Base-by-base conservation (phyloP, 2,888 invertebrate genomes). In the Idaea aversata region DNA sequence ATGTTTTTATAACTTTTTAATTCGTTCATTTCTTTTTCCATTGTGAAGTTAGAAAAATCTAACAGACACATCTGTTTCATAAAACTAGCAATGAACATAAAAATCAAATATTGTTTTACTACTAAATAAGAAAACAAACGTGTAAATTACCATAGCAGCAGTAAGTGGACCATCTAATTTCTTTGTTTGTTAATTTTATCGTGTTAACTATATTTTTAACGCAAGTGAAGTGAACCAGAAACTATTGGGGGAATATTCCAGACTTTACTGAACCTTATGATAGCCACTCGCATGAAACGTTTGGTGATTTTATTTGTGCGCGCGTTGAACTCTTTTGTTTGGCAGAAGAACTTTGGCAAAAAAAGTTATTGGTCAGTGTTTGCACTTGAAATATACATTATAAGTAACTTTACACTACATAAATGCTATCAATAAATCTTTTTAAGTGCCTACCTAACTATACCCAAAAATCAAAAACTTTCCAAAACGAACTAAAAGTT, bases 401-500 rank as follows among this genome's bases (percentile, higher is more conserved):
- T 25, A 25, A 25, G 25, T 25, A 25, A 25, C 25, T 25, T 25
- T 25, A 25, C 3, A 25, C 25, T 25, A 25, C 25, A 25, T n/a
- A n/a, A n/a, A n/a, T n/a, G n/a, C n/a, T n/a, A 25, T 25, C 25
- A 25, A 25, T 15, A 15, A 15, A 57, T 57, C 15, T 5, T 10
- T 58, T 5, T 15, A 15, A 15, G 58, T 58, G 13, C 57, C 15
- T 57, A 57, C 57, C 57, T 59, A 59, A 47, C 13, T 47, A 47
- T 13, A 47, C 3, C 47, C 25, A 25, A 47, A 38, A 47, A 47
- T 47, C 47, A 13, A 47, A 36, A 47, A 47, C 47, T 47, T 47
- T 47, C 47, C 47, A 47, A 47, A 63, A 61, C 73, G 75, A 70
- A 75, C 77, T 69, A 73, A 75, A 78, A 90, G 90, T 90, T 87